Evolutionary conservation across 2,797 vertebrate genomes (phyloP).

Genomic region (Centropyge bicolor): DNA sequence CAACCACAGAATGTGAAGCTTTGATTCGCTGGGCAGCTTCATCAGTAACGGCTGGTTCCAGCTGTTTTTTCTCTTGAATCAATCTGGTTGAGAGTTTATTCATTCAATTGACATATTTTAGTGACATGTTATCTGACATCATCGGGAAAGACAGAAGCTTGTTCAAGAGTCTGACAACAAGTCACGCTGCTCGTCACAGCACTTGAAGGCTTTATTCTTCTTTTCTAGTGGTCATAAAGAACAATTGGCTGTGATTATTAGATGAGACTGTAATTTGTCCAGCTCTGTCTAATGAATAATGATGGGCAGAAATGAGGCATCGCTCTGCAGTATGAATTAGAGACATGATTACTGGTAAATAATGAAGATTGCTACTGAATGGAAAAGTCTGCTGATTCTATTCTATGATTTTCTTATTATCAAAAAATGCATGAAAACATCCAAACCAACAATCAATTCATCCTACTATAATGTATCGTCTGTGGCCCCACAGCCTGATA

Average conservation of each 20-base stretch:
- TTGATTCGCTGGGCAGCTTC: not conserved
- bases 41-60: not conserved
- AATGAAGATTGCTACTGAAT: not conserved
- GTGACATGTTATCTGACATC: no score
- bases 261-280: not conserved
- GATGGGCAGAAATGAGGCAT: not conserved
- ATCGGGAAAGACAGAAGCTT: no score
- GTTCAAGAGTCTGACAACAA: not conserved
- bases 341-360: not conserved
- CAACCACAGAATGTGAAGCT: not conserved
- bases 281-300: not conserved
- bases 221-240: not conserved
- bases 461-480: not conserved
- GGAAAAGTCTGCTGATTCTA: no score
- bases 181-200: not conserved
- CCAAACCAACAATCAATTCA: not conserved
- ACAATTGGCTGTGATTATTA: not conserved
- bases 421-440: not conserved
- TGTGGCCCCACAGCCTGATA: not conserved
- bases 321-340: not conserved
- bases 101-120: no score
- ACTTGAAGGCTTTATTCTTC: not conserved
- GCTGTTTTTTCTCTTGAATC: not conserved
- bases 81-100: no score
- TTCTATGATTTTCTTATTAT: not conserved